Evolutionary conservation across 2,888 invertebrate species (phyloP), one percentile per base, ranked within the genome.

Genomic region (Caenorhabditis angaria): DNA sequence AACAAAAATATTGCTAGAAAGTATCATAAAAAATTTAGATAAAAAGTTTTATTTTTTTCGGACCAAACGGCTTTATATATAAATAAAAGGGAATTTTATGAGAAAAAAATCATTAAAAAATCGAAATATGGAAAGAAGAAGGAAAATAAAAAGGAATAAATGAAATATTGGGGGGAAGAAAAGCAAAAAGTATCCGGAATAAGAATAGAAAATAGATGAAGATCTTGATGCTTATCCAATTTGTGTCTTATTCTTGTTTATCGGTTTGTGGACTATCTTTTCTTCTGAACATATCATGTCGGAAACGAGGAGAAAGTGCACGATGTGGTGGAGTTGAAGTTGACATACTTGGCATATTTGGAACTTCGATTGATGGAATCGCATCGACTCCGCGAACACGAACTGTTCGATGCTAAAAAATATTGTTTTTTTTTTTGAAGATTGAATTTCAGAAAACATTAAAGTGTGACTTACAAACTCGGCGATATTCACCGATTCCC

Each of bases 341-440:
- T 1, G 29, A 28, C 25, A 62, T 28, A 24, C 70, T 59, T 6
- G 82, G 82, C 41, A 82, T 82, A 55, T 82, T 82, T 1, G 82
- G 82, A n/a, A 82, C 73, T 41, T 82, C 82, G 41, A 76, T 65
- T 8, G 80, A 76, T 10, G 82, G 82, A 32, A 79, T 62, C 27
- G 72, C 58, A 35, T 82, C 79, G n/a, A 70, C 70, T 25, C 76
- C 82, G 20, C 77, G 68, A 29, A 76, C 63, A 27, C 68, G 70
- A 20, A 69, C 53, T 22, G 61, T 60, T 24, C 76, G 67, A 41
- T 58, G 62, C 67, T 65, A 60, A n/a, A 72, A 55, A 50, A 25
- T 10, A 24, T 41, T 4, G n/a, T n/a, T 35, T 24, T 18, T 27
- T 50, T n/a, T 24, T 24, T 6, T 51, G 22, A 12, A 8, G 32